A percentile compares a stretch with the other conserved stretches of the same genome.
Conservation (phyloP, 2,797 vertebrate species). For the Craterocephalus amniculus region DNA sequence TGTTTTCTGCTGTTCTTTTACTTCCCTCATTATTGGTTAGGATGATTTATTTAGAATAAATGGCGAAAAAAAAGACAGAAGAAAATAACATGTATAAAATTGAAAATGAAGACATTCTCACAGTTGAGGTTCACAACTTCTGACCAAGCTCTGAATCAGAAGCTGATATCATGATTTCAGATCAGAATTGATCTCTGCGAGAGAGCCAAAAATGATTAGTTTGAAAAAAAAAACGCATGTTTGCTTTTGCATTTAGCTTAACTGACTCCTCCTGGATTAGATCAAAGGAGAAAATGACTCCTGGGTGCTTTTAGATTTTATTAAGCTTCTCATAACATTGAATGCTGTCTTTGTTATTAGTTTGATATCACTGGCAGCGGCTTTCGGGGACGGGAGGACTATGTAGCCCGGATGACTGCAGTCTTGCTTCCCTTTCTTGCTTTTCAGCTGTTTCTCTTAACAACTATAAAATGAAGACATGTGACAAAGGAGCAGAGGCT, state of each 20-base stretch:
- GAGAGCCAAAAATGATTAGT: background rate
- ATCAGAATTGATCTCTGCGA: background rate
- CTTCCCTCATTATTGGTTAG: background rate
- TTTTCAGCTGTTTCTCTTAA: conserved; percentile 25
- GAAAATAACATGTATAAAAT: background rate
- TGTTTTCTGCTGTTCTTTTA: background rate
- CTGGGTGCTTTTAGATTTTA: background rate
- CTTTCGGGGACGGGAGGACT: conserved; percentile 31
- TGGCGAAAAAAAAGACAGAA: background rate
- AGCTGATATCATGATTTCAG: background rate
- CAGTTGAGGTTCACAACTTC: background rate
- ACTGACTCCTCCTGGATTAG: background rate
- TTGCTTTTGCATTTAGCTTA: background rate
- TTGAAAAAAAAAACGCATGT: background rate
- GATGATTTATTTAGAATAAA: background rate
- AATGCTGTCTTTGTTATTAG: conserved; percentile 34
- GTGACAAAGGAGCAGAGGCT: conserved; percentile 35
- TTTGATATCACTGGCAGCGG: conserved; percentile 15
- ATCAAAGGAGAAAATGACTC: background rate
- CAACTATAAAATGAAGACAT: conserved; percentile 38
- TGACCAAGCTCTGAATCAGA: background rate
- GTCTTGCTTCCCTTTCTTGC: conserved; percentile 11
- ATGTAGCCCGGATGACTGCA: conserved; percentile 20
- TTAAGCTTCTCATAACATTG: conserved; percentile 21
- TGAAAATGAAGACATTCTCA: background rate